Conservation (phyloP, 2,888 invertebrate species). For the Trilocha varians region DNA sequence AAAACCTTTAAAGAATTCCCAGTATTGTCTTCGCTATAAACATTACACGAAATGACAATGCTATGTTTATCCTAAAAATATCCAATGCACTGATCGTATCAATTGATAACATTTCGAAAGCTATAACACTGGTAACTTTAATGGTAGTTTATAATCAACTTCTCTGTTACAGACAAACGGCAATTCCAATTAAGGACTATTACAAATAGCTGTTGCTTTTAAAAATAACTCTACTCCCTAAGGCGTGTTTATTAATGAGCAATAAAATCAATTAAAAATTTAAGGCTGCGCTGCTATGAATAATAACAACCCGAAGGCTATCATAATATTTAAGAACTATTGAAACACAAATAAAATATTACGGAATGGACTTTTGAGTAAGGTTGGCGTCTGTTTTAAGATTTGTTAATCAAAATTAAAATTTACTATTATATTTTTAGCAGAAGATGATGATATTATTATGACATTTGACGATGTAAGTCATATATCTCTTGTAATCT, state of each 20-base stretch:
- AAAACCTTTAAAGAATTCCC: no score
- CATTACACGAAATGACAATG: no score
- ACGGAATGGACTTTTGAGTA: not conserved
- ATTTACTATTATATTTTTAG: not conserved
- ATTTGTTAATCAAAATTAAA: not conserved
- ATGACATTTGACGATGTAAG: no score
- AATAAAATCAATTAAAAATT: conserved; percentile 3
- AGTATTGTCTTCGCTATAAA: no score
- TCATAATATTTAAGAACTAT: conserved; percentile 24
- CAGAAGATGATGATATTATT: no score
- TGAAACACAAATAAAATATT: conserved; percentile 20
- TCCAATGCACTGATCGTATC: no score
- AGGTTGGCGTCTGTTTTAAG: not conserved
- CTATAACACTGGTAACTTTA: no score
- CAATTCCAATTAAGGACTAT: not conserved
- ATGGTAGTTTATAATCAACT: not conserved
- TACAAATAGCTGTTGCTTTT: not conserved
- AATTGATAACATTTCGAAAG: no score
- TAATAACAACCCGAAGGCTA: conserved; percentile 19
- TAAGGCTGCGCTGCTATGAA: conserved; percentile 14
- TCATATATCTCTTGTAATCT: no score
- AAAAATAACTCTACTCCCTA: conserved; percentile 1
- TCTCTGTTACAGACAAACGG: not conserved
- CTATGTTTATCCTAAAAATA: no score
- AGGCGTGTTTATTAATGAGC: conserved; percentile 1